Base-by-base conservation (phyloP, 2,113 vertebrate genomes). In the Gobio gobio region DNA sequence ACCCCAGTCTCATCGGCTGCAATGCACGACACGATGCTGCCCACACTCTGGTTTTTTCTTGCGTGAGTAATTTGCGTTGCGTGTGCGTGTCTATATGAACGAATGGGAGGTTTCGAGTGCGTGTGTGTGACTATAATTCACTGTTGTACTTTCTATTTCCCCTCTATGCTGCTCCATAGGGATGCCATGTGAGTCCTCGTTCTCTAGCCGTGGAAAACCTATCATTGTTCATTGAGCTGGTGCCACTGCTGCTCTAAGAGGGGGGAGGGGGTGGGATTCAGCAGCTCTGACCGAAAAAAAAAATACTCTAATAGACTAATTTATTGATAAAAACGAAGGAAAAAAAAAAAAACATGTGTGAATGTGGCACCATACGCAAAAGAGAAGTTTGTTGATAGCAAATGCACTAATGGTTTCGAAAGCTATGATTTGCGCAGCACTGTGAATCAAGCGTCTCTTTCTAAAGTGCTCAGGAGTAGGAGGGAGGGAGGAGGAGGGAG, bases 131-230 rank as follows among this genome's bases (percentile, higher is more conserved):
- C 91, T 94, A 91, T 95, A 94, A 94, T 92, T 89, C 90, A 92
- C 92, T 96, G 94, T 96, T 95, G 92, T 94, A 92, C 93, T 96
- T 93, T 96, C 93, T 96, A 94, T 96, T 95, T 96, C 94, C 95
- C 95, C 95, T 94, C 94, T 95, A 95, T 93, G 93, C 96, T 93
- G 95, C 96, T 95, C 93, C 90, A 88, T 95, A 97, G 97, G 96
- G 96, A 97, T 94, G 94, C 95, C 97, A 97, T 96, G 97, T 97
- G 96, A 97, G 97, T 97, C 92, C 94, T 92, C 90, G 87, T 89
- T 94, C 92, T 94, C 89, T 92, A 92, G 95, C 93, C 85, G 89
- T 93, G 93, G 90, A 87, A 84, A 86, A 91, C 84, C 86, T 89
- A 86, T 89, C 90, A 91, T 94, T 92, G 90, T 93, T 93, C 92